A percentile compares a stretch with the other conserved stretches of the same genome.
These are phyloP conservation scores for Caenorhabditis tropicalis DNA, from an alignment of 1,140 invertebrate genomes.

Conservation along the genomic window DNA sequence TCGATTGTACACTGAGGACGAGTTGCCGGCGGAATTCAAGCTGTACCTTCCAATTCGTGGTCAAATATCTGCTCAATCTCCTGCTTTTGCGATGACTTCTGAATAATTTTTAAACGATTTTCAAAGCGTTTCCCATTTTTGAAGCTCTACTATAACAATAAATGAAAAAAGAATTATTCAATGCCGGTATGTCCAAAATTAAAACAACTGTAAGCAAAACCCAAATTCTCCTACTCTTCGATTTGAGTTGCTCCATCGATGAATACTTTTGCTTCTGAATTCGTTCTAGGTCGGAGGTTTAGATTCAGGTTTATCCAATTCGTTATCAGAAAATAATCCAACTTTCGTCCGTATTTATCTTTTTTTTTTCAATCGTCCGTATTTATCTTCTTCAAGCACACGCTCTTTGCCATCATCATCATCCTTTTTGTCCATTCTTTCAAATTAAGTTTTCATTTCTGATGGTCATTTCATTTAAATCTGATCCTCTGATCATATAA, in stretches of 20 bases:
- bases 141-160: too few species aligned
- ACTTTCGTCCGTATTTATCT: not conserved
- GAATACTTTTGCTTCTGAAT: not conserved
- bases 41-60: constrained; percentile 80
- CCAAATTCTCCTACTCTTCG: not conserved
- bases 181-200: too few species aligned
- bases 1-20: constrained; percentile 96
- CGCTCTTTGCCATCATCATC: constrained; percentile 5
- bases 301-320: too few species aligned
- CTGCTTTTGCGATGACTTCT: constrained; percentile 37
- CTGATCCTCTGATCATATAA: too few species aligned
- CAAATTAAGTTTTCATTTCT: too few species aligned
- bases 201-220: too few species aligned
- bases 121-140: too few species aligned
- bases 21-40: constrained; percentile 98
- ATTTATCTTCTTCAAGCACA: not conserved
- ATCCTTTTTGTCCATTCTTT: not conserved
- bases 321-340: not conserved
- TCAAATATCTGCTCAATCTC: constrained; percentile 6
- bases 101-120: too few species aligned
- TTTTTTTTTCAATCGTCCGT: not conserved
- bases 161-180: too few species aligned
- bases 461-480: too few species aligned
- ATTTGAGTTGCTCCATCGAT: not conserved
- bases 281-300: not conserved